Conservation (phyloP, 2,888 invertebrate species). For the Troides aeacus region DNA sequence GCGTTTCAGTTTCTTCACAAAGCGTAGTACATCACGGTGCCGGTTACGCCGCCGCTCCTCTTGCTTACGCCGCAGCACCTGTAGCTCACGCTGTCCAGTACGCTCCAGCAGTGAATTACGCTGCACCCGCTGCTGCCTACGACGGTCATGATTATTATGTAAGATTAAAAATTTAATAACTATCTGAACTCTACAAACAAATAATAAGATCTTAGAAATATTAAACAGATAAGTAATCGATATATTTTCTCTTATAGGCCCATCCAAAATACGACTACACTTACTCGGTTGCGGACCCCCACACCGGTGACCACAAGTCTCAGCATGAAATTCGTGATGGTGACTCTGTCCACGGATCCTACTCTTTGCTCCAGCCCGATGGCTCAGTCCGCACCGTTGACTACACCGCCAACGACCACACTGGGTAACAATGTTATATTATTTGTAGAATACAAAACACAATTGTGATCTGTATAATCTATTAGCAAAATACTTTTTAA, state of each 20-base stretch:
- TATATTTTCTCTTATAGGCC: slow-evolving; percentile 32
- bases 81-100: slow-evolving; percentile 33
- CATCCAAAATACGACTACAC: slow-evolving; percentile 58
- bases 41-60: slow-evolving; percentile 44
- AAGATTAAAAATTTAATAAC: slow-evolving; percentile 26
- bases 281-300: slow-evolving; percentile 70
- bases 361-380: slow-evolving; percentile 72
- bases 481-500: not conserved
- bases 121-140: slow-evolving; percentile 41
- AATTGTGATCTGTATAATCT: not conserved
- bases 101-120: slow-evolving; percentile 37
- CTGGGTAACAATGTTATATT: slow-evolving; percentile 49
- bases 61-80: slow-evolving; percentile 36
- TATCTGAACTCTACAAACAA: not conserved
- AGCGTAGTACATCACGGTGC: slow-evolving; percentile 34
- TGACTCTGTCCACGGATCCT: slow-evolving; percentile 75
- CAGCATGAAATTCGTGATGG: slow-evolving; percentile 66
- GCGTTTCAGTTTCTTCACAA: slow-evolving; percentile 35
- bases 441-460: not conserved
- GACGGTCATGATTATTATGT: slow-evolving; percentile 42
- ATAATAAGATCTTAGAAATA: not conserved
- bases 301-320: slow-evolving; percentile 73
- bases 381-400: slow-evolving; percentile 68
- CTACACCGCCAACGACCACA: slow-evolving; percentile 57
- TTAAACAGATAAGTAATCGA: not conserved